Base-by-base conservation (phyloP, 2,113 vertebrate genomes). In the Toxotes chatareus region DNA sequence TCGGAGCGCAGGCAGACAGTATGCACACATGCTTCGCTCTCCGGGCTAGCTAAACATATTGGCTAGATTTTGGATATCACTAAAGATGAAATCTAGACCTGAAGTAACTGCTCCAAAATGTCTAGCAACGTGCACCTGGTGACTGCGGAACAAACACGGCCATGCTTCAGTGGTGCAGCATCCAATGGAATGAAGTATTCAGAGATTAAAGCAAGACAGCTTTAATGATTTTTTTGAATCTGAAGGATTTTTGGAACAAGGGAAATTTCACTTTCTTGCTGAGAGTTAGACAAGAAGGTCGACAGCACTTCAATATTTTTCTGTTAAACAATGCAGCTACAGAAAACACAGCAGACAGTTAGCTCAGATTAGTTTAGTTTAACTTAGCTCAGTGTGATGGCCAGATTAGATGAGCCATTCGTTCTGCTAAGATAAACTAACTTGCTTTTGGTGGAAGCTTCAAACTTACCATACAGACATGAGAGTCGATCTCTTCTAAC, bases 1-100 rank as follows among this genome's bases (percentile, higher is more conserved):
- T 65, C 14, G 86, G 90, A 90, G 76, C 27, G 5, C 74, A 73
- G 85, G 77, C 90, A 87, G 86, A 91, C 86, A 86, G 79, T 70
- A 16, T 66, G 67, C 81, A 85, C 86, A 90, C 90, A 90, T 83
- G 73, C 83, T 80, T 73, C 42, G 59, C 70, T 88, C 88, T 69
- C 19, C 27, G 56, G 73, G 72, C 53, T 55, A 31, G 55, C 74
- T 32, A 47, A 86, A 85, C 84, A 79, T 71, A 71, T 62, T 89
- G 90, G 85, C 81, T 66, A 34, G 82, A 82, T 90, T 85, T 77
- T 60, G 76, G 79, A 85, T 75, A 81, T 78, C 62, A n/a, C 85
- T 67, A 57, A 85, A 78, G 88, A 89, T 82, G 86, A 92, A 91
- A 88, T 88, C 75, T 87, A 80, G 88, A 78, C 76, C 76, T 73